phyloP scores from a whole-genome alignment of 1,140 invertebrate genomes.

The Drosophila kepulauana region DNA sequence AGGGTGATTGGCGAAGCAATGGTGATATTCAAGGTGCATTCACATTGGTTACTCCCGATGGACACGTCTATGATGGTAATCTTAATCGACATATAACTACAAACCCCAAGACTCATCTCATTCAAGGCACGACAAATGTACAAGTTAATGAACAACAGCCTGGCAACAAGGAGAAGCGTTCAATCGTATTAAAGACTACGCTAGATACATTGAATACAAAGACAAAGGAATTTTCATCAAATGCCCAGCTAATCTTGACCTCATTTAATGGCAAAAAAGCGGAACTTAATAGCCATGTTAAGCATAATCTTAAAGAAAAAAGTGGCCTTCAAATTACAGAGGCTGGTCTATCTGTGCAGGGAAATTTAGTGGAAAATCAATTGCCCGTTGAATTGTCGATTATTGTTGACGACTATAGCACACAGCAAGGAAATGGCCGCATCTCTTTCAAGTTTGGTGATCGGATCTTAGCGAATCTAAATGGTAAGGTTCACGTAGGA shows the following conservation, averaged over 20 bases:
- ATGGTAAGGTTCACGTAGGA: slow-evolving; percentile 85
- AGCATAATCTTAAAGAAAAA: slow-evolving; percentile 71
- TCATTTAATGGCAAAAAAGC: slow-evolving; percentile 79
- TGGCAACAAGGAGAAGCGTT: slow-evolving; percentile 84
- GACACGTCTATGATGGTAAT: slow-evolving; percentile 73
- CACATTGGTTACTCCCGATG: slow-evolving; percentile 65
- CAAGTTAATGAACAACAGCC: slow-evolving; percentile 76
- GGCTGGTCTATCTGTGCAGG: slow-evolving; percentile 63
- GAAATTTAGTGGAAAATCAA: slow-evolving; percentile 60
- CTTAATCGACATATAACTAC: slow-evolving; percentile 75
- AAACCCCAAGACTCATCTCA: slow-evolving; percentile 66
- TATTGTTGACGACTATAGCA: slow-evolving; percentile 66
- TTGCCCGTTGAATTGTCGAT: slow-evolving; percentile 78
- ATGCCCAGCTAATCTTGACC: slow-evolving; percentile 77
- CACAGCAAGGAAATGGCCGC: slow-evolving; percentile 52
- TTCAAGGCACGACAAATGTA: slow-evolving; percentile 69
- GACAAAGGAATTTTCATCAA: slow-evolving; percentile 81
- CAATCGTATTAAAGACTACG: slow-evolving; percentile 81
- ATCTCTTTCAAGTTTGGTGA: slow-evolving; percentile 64
- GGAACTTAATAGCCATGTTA: slow-evolving; percentile 55
- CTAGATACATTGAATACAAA: slow-evolving; percentile 85
- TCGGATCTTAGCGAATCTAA: slow-evolving; percentile 49
- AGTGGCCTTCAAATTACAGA: slow-evolving; percentile 51
- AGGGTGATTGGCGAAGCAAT: slow-evolving; percentile 85
- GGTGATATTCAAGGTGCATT: slow-evolving; percentile 84